Percentiles rank a stretch among this genome's conserved stretches.
These are phyloP conservation scores for Onychostruthus taczanowskii DNA, from an alignment of 2,113 vertebrate genomes.

Conservation along the genomic window DNA sequence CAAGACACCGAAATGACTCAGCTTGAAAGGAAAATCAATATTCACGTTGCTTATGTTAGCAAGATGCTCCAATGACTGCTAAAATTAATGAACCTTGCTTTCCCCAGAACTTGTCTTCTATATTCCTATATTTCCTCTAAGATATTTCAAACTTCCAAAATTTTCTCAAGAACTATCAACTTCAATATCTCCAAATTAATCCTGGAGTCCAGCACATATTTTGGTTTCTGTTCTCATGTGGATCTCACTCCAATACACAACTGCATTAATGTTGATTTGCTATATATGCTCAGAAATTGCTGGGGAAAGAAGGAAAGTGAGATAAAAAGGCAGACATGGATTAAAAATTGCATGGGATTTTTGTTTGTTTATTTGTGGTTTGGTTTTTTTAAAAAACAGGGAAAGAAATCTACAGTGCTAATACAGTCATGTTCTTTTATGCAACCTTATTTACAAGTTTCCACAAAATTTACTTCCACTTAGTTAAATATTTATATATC, in stretches of 20 bases:
- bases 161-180: background rate
- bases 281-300: background rate
- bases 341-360: background rate
- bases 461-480: background rate
- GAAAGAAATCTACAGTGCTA: rapidly evolving
- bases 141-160: background rate
- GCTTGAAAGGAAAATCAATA: background rate
- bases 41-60: background rate
- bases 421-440: background rate
- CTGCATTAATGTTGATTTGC: background rate
- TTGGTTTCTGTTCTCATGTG: background rate
- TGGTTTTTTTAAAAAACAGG: background rate
- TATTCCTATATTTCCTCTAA: background rate
- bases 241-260: background rate
- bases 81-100: background rate
- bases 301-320: background rate
- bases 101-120: background rate
- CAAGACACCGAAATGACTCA: background rate
- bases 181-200: background rate
- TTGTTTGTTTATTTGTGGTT: background rate
- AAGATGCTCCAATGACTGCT: background rate
- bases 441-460: background rate
- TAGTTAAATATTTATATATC: background rate
- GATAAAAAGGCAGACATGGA: background rate
- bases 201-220: background rate